phyloP scores from a whole-genome alignment of 2,888 invertebrate species.

The Phyllotreta cruciferae region DNA sequence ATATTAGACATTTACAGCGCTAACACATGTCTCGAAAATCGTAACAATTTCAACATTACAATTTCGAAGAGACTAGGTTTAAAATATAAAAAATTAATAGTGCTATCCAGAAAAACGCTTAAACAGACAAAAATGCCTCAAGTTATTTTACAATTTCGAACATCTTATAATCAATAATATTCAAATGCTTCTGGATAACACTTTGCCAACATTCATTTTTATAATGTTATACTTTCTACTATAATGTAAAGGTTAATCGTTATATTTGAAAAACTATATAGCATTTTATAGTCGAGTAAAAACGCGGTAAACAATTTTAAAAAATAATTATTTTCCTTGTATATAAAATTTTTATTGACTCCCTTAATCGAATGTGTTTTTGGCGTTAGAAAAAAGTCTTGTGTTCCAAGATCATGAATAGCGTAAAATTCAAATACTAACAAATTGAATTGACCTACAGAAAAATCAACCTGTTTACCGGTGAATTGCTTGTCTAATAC shows the following conservation, averaged over 20 bases:
- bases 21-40: constrained; percentile 23
- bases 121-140: neutral
- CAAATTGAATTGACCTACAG: neutral
- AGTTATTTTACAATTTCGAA: constrained; percentile 4
- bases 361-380: constrained; percentile 39
- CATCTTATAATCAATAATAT: constrained; percentile 2
- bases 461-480: too few species aligned
- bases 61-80: constrained; percentile 11
- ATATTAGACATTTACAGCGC: constrained; percentile 31
- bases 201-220: constrained; percentile 18
- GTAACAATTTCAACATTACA: constrained; percentile 8
- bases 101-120: constrained; percentile 16
- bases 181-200: constrained; percentile 30
- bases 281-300: constrained; percentile 19
- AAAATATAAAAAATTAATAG: constrained; percentile 6
- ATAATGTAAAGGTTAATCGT: constrained; percentile 18
- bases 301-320: constrained; percentile 33
- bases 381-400: constrained; percentile 41
- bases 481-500: too few species aligned
- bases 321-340: constrained; percentile 37
- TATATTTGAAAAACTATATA: constrained; percentile 14
- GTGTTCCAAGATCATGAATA: constrained; percentile 3
- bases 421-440: neutral
- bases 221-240: constrained; percentile 19
- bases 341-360: constrained; percentile 42